Percentiles rank a stretch among this genome's conserved stretches.
phyloP scores from a whole-genome alignment of 2,888 invertebrate species.

The Heliconius hortense region DNA sequence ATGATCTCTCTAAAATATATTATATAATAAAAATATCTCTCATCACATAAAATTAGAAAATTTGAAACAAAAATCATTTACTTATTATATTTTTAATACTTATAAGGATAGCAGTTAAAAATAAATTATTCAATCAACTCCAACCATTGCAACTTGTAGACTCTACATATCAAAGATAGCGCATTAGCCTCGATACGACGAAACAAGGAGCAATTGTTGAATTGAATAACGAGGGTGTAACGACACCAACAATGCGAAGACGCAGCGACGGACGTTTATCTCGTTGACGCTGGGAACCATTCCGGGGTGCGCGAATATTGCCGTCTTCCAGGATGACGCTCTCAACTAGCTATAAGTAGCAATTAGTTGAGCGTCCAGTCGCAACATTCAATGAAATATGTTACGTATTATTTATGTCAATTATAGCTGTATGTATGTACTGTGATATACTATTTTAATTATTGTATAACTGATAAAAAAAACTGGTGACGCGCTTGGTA shows the following conservation, averaged over 20 bases:
- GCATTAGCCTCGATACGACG: constrained; percentile 67
- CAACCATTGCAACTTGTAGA: not conserved
- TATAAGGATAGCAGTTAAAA: not conserved
- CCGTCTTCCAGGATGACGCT: constrained; percentile 44
- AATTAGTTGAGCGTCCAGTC: constrained; percentile 21
- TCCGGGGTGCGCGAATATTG: constrained; percentile 60
- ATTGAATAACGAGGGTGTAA: constrained; percentile 80
- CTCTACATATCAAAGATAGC: constrained; percentile 43
- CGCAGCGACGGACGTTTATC: constrained; percentile 69
- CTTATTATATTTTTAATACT: too few relatives aligned
- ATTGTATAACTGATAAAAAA: not conserved
- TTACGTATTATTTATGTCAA: not conserved
- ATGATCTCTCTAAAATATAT: too few relatives aligned
- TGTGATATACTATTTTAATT: not conserved
- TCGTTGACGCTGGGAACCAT: constrained; percentile 75
- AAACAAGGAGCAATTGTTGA: constrained; percentile 74
- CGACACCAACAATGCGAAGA: constrained; percentile 73
- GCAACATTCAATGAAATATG: constrained; percentile 23
- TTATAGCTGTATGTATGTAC: not conserved
- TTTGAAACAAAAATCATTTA: too few relatives aligned
- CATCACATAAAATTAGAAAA: too few relatives aligned
- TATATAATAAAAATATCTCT: too few relatives aligned
- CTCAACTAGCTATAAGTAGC: constrained; percentile 36
- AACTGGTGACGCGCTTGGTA: not conserved
- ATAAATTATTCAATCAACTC: not conserved